Conservation (phyloP, 1,140 invertebrate species). For the Bactericera cockerelli region DNA sequence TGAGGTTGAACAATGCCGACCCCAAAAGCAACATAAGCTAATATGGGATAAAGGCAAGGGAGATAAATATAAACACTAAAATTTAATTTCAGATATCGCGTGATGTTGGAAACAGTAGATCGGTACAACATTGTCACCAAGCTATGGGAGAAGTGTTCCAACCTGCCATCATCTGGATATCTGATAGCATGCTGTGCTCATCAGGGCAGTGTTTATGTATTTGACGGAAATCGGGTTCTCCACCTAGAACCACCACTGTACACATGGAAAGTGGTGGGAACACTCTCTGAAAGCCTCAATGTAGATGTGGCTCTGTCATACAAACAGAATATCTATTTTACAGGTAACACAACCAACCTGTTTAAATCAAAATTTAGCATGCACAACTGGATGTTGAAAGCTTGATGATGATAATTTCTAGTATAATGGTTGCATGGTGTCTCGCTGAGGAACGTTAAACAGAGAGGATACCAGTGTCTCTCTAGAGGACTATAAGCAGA, state of each 20-base stretch:
- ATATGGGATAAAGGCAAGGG: too few species aligned
- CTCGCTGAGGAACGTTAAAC: too few species aligned
- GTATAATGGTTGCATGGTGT: too few species aligned
- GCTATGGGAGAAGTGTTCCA: conserved; percentile 18
- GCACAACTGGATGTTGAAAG: too few species aligned
- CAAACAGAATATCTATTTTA: conserved; percentile 5
- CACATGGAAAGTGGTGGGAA: conserved; percentile 2
- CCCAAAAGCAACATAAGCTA: too few species aligned
- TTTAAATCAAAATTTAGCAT: too few species aligned
- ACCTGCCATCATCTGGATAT: conserved; percentile 21
- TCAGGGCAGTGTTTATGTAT: conserved; percentile 16
- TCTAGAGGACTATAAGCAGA: too few species aligned
- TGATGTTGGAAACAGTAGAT: background rate
- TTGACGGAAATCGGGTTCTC: background rate
- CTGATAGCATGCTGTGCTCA: conserved; percentile 22
- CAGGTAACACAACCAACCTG: too few species aligned
- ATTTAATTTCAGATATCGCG: conserved; percentile 8
- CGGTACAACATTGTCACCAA: conserved; percentile 14
- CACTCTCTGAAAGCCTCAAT: background rate
- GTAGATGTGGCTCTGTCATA: background rate
- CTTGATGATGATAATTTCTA: too few species aligned
- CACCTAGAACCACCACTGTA: background rate
- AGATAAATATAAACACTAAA: too few species aligned
- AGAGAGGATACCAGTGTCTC: too few species aligned
- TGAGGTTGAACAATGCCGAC: too few species aligned